Evolutionary conservation across 2,113 vertebrate species (phyloP), one percentile per base, ranked within the genome.

Genomic region (Columbina picui): DNA sequence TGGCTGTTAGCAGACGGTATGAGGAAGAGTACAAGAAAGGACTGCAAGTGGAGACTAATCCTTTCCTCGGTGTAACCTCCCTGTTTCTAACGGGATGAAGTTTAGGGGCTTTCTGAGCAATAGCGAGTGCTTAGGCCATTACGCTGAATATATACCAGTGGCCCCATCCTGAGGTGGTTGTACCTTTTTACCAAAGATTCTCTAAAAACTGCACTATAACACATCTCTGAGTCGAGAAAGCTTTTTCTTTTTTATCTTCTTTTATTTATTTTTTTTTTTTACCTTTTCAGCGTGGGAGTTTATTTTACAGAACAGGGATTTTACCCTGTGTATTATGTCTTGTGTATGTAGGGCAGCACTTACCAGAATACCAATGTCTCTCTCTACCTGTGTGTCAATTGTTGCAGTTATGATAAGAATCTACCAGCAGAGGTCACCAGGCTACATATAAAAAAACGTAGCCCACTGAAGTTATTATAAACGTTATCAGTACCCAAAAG

Each of bases 341-440:
- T 80, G 80, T 78, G 75, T 79, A 70, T 86, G 21, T 90, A 91
- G 41, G 38, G 55, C 69, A 68, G 88, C 36, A 9, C 11, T 64
- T 69, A 38, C 30, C 6, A 10, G 80, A 81, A 87, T 69, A 75
- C 29, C 43, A 18, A 20, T 39, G 23, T 30, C 30, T 43, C 20
- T 43, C 20, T 8, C 4, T 65, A 59, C 67, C 15, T 64, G 7
- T 14, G 22, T 76, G 76, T 55, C 79, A 55, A 91, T 50, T 80
- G 57, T 30, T 60, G n/a, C 20, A 41, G 88, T 90, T 82, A 84
- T 91, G 86, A 90, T 95, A 96, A 92, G 53, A 64, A 93, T 95
- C 93, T 90, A 75, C 94, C 96, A 97, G 94, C 92, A 96, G 96
- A 96, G 94, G 94, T 93, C 94, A 92, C 80, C 82, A 84, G 60